Conservation (phyloP, 2,113 vertebrate species). For the Colossoma macropomum region DNA sequence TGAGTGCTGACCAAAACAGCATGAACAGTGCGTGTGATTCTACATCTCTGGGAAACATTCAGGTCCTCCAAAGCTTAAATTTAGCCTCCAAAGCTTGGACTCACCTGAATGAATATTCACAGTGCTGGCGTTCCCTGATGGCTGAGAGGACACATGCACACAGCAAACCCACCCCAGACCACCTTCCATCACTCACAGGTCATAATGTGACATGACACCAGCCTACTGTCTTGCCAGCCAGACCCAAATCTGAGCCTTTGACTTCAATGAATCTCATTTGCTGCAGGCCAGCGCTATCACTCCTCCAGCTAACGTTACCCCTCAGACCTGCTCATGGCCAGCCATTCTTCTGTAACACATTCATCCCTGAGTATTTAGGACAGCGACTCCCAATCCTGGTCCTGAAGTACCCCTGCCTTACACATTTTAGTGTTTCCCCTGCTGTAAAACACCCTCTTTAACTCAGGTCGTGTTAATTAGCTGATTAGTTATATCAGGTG, state of each 20-base stretch:
- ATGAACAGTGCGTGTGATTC: too few species aligned
- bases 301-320: constrained; percentile 61
- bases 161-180: constrained; percentile 30
- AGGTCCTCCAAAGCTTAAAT: too few species aligned
- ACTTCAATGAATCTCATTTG: constrained; percentile 82
- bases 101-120: constrained; percentile 1
- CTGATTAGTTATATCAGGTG: too few species aligned
- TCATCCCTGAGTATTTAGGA: neutral
- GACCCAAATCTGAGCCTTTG: constrained; percentile 73
- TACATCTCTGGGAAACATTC: neutral
- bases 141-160: constrained; percentile 34
- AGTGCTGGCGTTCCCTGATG: constrained; percentile 14
- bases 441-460: neutral
- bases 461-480: neutral
- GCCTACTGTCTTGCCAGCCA: constrained; percentile 70
- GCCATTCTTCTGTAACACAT: neutral
- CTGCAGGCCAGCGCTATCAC: constrained; percentile 70
- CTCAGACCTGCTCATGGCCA: constrained; percentile 41
- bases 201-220: constrained; percentile 80
- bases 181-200: constrained; percentile 68
- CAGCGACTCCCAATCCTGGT: neutral
- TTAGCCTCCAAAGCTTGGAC: too few species aligned
- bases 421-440: neutral
- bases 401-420: neutral
- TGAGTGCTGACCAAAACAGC: too few species aligned